Conservation (phyloP, 2,888 invertebrate species). For the Meganola albula region DNA sequence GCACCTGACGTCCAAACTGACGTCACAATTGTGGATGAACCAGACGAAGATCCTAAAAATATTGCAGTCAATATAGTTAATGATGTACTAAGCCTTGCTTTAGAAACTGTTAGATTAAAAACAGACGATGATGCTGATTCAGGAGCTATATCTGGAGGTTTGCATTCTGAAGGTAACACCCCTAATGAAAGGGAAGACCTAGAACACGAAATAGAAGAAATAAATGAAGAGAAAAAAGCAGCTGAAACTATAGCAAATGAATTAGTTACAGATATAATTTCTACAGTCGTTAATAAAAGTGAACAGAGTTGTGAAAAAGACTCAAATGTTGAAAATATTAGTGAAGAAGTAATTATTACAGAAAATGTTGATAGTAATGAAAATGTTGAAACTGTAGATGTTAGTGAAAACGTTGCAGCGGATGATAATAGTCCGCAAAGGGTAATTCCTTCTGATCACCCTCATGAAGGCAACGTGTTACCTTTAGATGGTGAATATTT, state of each 20-base stretch:
- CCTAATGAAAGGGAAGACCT: conserved; percentile 68
- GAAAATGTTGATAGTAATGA: conserved; percentile 7
- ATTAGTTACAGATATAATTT: conserved; percentile 54
- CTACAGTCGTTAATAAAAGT: conserved; percentile 43
- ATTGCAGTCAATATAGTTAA: conserved; percentile 70
- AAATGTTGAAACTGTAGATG: conserved; percentile 13
- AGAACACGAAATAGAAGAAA: conserved; percentile 64
- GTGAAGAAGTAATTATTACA: not conserved
- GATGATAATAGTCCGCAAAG: conserved; percentile 46
- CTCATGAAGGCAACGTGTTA: conserved; percentile 63
- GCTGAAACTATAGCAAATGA: conserved; percentile 58
- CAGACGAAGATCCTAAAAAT: conserved; percentile 55
- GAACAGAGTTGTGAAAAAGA: conserved; percentile 21
- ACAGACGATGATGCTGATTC: conserved; percentile 68
- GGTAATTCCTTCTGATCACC: conserved; percentile 53
- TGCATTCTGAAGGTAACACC: conserved; percentile 67
- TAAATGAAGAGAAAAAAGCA: conserved; percentile 48
- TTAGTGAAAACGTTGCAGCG: conserved; percentile 11
- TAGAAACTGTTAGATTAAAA: conserved; percentile 64
- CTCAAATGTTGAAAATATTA: conserved; percentile 19
- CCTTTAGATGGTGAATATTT: conserved; percentile 67
- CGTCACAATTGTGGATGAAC: conserved; percentile 8
- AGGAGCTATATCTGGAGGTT: conserved; percentile 66
- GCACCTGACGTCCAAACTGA: conserved; percentile 25
- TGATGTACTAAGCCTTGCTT: conserved; percentile 66